Evolutionary conservation across 2,888 invertebrate species (phyloP).

Genomic region (Nomada flava): DNA sequence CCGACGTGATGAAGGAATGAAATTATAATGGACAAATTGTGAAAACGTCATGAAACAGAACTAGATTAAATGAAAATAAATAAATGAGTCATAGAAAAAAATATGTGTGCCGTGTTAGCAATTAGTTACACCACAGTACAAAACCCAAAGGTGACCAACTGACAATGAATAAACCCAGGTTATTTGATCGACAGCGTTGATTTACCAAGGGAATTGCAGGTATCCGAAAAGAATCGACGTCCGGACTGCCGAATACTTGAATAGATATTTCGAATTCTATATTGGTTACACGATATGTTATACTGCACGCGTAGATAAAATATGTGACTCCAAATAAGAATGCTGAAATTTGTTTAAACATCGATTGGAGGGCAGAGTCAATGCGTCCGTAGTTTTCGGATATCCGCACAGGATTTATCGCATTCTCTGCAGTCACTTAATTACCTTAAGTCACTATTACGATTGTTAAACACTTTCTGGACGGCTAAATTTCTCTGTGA

Average conservation of each 20-base stretch:
- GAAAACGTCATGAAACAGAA: constrained; percentile 12
- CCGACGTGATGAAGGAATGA: constrained; percentile 26
- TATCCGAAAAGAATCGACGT: constrained; percentile 61
- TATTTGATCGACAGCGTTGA: constrained; percentile 59
- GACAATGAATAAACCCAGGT: constrained; percentile 63
- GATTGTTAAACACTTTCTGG: constrained; percentile 67
- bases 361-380: constrained; percentile 8
- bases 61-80: constrained; percentile 34
- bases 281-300: not conserved
- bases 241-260: not conserved
- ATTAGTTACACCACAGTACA: constrained; percentile 70
- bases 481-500: constrained; percentile 68
- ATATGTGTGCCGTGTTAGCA: constrained; percentile 71
- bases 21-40: constrained; percentile 28
- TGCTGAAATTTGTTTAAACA: not conserved
- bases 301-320: not conserved
- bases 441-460: constrained; percentile 64
- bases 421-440: constrained; percentile 69
- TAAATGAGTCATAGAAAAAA: constrained; percentile 34
- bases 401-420: constrained; percentile 65
- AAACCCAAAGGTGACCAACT: constrained; percentile 68
- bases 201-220: constrained; percentile 56
- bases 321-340: not conserved
- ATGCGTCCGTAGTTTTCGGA: constrained; percentile 52
- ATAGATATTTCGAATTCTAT: not conserved